Percentiles rank a stretch among this genome's conserved stretches.
Conservation (phyloP, 2,888 invertebrate species). For the Apodemia hepburni region DNA sequence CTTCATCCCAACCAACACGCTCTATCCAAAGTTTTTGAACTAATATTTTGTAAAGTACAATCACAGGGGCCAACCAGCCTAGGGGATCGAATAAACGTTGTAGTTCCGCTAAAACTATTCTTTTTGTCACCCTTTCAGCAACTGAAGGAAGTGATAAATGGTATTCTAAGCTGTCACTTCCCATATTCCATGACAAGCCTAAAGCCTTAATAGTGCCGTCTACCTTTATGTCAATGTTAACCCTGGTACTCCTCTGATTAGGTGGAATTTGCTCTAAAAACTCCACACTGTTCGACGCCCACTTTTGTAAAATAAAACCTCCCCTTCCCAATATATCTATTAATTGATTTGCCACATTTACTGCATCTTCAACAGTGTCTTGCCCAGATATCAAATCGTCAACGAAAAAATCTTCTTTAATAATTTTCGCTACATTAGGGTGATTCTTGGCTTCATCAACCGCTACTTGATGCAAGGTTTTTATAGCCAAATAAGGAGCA, state of each 20-base stretch:
- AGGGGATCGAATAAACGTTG: conserved; percentile 31
- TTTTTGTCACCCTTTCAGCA: conserved; percentile 32
- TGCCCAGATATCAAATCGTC: conserved; percentile 28
- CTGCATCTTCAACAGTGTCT: conserved; percentile 24
- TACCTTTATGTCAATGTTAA: not conserved
- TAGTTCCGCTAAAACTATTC: conserved; percentile 17
- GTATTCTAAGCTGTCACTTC: conserved; percentile 33
- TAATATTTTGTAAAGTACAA: conserved; percentile 33
- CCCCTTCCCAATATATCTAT: conserved; percentile 22
- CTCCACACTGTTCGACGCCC: conserved; percentile 30
- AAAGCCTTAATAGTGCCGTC: conserved; percentile 31
- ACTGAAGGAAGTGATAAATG: conserved; percentile 22
- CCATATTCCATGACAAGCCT: conserved; percentile 32
- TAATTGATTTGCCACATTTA: conserved; percentile 22
- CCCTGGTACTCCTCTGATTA: not conserved
- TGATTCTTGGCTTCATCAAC: conserved; percentile 18
- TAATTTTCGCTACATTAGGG: conserved; percentile 19
- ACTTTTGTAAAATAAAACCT: conserved; percentile 31
- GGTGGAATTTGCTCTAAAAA: conserved; percentile 23
- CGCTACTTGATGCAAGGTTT: conserved; percentile 28
- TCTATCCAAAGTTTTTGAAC: conserved; percentile 34
- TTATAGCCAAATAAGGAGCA: conserved; percentile 31
- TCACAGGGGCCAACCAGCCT: conserved; percentile 34
- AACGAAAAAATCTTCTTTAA: conserved; percentile 27
- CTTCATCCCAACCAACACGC: conserved; percentile 23